Conservation (phyloP, 2,797 vertebrate species). For the Dendrocincla fuliginosa region DNA sequence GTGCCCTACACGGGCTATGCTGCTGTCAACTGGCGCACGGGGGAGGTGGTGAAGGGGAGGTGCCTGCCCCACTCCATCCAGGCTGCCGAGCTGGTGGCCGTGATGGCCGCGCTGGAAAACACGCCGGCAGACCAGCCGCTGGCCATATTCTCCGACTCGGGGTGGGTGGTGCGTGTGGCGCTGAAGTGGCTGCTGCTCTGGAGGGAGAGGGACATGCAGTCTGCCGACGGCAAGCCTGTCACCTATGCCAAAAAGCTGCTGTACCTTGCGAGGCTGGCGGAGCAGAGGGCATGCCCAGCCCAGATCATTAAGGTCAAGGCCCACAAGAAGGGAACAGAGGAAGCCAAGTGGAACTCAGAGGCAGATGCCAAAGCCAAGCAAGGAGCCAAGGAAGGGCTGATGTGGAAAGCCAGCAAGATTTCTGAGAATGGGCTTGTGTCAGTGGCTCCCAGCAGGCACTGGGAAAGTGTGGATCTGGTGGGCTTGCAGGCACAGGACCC, state of each 20-base stretch:
- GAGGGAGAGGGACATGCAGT: constrained; percentile 55
- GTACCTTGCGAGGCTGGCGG: constrained; percentile 28
- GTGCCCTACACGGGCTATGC: constrained; percentile 41
- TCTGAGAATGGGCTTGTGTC: fast-evolving
- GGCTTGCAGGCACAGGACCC: constrained; percentile 55
- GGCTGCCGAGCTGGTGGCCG: constrained; percentile 42
- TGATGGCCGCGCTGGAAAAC: constrained; percentile 36
- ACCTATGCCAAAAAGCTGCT: constrained; percentile 61
- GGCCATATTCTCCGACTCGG: constrained; percentile 42
- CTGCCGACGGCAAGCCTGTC: constrained; percentile 25
- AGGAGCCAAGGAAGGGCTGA: constrained; percentile 44
- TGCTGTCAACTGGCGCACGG: not conserved
- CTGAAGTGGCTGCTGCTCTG: constrained; percentile 53
- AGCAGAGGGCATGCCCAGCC: not conserved
- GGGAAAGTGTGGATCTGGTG: constrained; percentile 18
- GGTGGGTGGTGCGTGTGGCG: constrained; percentile 9
- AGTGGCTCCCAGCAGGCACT: not conserved
- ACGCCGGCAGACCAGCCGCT: not conserved
- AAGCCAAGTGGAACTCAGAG: constrained; percentile 63
- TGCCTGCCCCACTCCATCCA: constrained; percentile 60
- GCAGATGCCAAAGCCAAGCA: constrained; percentile 46
- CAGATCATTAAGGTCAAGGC: constrained; percentile 61
- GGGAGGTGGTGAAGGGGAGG: constrained; percentile 56
- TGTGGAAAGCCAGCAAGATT: constrained; percentile 53
- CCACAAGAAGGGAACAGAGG: constrained; percentile 58